phyloP scores from a whole-genome alignment of 2,113 vertebrate genomes.

The Hoplias malabaricus region DNA sequence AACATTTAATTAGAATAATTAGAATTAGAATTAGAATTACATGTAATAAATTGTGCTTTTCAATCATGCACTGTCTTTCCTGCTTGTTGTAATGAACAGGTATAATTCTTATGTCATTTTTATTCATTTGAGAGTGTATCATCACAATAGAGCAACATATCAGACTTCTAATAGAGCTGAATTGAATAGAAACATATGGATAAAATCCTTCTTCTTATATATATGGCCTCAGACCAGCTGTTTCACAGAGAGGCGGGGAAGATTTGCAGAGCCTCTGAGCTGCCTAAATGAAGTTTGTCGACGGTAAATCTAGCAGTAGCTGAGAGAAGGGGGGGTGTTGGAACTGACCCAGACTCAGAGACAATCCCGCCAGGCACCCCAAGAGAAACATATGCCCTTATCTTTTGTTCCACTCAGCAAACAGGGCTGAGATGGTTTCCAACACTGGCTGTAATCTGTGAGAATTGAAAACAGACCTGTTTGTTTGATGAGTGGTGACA shows the following conservation, averaged over 20 bases:
- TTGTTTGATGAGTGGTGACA: slow-evolving; percentile 22
- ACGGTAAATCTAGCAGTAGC: slow-evolving; percentile 32
- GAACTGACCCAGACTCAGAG: neutral
- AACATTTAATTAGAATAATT: no score
- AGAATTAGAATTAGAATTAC: no score
- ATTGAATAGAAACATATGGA: neutral
- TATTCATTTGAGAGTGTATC: no score
- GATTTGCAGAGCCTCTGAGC: slow-evolving; percentile 14
- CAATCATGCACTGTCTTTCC: no score
- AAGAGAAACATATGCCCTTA: slow-evolving; percentile 1
- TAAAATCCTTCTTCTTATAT: neutral
- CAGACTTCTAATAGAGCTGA: neutral
- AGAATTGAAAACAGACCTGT: slow-evolving; percentile 28
- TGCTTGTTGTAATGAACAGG: no score
- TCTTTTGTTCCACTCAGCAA: slow-evolving; percentile 30
- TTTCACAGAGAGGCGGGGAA: neutral
- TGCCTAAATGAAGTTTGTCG: slow-evolving; percentile 39
- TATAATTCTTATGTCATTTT: no score
- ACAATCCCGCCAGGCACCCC: neutral
- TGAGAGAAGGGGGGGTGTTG: neutral
- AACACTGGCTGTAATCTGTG: slow-evolving; percentile 15
- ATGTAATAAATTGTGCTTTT: no score
- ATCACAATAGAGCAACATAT: neutral
- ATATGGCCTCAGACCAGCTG: neutral
- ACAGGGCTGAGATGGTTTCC: neutral